Evolutionary conservation across 2,113 vertebrate genomes (phyloP).

Genomic region (Nannospalax galili): DNA sequence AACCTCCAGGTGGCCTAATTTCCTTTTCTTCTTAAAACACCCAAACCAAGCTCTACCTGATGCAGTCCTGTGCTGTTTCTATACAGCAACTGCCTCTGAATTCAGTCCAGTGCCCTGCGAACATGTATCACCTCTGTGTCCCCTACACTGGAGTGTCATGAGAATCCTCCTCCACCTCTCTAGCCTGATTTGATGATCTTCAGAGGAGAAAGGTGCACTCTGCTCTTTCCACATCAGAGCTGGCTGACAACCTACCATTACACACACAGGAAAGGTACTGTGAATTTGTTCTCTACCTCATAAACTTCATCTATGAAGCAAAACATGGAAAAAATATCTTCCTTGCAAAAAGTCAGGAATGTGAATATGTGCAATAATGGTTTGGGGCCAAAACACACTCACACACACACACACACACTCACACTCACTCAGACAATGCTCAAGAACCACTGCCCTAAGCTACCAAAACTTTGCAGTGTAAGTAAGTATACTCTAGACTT

Average conservation of each 20-base stretch:
- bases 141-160: accelerated
- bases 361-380: neutral
- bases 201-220: neutral
- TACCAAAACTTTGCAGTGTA: neutral
- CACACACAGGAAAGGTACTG: accelerated
- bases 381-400: accelerated
- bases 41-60: neutral
- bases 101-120: neutral
- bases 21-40: neutral
- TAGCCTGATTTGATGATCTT: neutral
- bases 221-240: neutral
- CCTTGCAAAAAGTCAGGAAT: neutral
- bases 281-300: neutral
- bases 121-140: neutral
- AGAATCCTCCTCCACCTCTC: accelerated
- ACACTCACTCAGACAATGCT: too few species aligned
- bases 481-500: neutral
- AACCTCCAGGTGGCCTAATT: neutral
- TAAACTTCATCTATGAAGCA: neutral
- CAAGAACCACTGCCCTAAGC: neutral
- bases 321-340: neutral
- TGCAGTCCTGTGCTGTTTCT: accelerated
- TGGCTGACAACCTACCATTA: neutral
- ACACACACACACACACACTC: too few species aligned
- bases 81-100: neutral